These are phyloP conservation scores for Mustela nigripes DNA, from an alignment of 2,113 vertebrate genomes.

Conservation along the genomic window DNA sequence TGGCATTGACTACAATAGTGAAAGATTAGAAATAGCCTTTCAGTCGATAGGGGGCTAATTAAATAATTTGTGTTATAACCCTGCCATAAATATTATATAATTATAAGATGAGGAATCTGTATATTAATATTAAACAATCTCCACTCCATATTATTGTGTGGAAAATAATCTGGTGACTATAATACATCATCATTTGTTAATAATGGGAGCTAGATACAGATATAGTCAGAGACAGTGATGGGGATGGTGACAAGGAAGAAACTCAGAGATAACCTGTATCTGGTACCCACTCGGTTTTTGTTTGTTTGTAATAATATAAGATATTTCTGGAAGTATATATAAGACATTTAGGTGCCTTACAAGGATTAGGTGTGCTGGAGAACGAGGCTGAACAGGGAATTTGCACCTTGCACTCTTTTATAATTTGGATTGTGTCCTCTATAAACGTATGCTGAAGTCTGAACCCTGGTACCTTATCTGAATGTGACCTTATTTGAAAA, in stretches of 20 bases:
- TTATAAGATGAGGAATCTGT: not conserved
- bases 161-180: not conserved
- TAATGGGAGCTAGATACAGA: not conserved
- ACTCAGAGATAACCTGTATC: not conserved
- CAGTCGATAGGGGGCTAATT: not conserved
- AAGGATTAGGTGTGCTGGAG: not conserved
- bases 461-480: not conserved
- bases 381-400: not conserved
- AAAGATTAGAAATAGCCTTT: not conserved
- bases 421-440: not conserved
- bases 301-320: not conserved
- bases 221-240: not conserved
- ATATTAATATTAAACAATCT: not conserved
- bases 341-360: not conserved
- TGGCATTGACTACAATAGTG: not conserved
- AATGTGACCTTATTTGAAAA: not conserved
- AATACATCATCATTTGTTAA: slow-evolving; percentile 49
- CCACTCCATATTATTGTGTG: not conserved
- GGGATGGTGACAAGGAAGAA: not conserved
- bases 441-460: not conserved
- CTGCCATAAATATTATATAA: not conserved
- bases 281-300: not conserved
- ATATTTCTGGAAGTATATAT: not conserved
- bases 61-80: not conserved
- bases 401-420: not conserved